Conservation (phyloP, 2,888 invertebrate genomes). For the Drosophila crucigera region DNA sequence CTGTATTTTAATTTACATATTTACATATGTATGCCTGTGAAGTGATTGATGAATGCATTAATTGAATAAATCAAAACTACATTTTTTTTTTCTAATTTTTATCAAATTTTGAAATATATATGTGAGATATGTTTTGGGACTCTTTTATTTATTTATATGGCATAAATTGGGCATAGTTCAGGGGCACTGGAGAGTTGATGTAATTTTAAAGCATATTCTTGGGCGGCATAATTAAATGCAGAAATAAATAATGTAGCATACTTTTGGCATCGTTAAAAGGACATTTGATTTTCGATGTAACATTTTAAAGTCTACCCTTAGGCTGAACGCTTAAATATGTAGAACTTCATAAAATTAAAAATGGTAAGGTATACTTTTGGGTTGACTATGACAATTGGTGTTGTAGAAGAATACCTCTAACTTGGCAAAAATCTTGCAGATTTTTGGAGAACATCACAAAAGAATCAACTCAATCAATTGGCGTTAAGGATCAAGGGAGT, state of each 20-base stretch:
- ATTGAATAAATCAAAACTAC: conserved; percentile 54
- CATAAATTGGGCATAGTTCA: not conserved
- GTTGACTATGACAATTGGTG: no score
- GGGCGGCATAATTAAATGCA: not conserved
- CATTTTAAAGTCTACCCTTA: no score
- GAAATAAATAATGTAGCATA: not conserved
- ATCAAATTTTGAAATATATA: conserved; percentile 10
- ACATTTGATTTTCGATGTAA: not conserved
- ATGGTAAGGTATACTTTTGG: no score
- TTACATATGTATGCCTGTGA: conserved; percentile 43
- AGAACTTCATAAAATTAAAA: no score
- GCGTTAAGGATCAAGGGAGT: not conserved
- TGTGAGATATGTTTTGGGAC: not conserved
- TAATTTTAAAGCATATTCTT: not conserved
- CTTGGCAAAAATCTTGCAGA: no score
- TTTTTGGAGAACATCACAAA: no score
- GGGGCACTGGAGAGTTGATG: no score
- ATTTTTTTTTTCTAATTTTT: conserved; percentile 34
- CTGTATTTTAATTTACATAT: conserved; percentile 54
- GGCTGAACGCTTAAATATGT: no score
- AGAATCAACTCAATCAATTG: no score
- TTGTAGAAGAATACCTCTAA: no score
- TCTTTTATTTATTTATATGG: not conserved
- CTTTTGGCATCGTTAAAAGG: not conserved
- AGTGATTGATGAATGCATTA: conserved; percentile 33